A percentile compares a stretch with the other conserved stretches of the same genome.
Evolutionary conservation across 2,797 vertebrate species (phyloP).

Genomic region (Arctocebus calabarensis): DNA sequence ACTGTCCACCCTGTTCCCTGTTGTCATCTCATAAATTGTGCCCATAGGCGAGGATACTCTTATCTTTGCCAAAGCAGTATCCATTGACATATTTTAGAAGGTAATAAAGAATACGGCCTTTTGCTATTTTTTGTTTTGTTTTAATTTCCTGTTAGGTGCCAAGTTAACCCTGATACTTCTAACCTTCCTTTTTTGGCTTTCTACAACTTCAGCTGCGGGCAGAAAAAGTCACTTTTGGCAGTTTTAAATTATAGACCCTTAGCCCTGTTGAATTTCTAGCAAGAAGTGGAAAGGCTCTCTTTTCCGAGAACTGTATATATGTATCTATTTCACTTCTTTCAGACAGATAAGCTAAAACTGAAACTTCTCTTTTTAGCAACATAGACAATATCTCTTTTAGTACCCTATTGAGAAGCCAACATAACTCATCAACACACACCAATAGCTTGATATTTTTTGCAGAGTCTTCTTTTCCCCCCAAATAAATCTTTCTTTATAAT

Average conservation of each 20-base stretch:
- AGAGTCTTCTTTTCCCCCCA: background rate
- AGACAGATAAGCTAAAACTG: background rate
- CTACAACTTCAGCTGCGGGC: background rate
- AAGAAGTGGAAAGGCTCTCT: background rate
- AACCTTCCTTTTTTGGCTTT: background rate
- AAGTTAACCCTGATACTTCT: background rate
- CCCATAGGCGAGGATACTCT: background rate
- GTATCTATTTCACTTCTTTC: background rate
- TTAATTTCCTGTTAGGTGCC: background rate
- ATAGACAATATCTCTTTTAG: background rate
- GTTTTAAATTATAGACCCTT: background rate
- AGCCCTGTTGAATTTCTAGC: background rate
- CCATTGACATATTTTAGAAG: background rate
- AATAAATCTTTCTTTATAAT: background rate
- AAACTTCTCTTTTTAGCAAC: background rate
- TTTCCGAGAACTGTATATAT: background rate
- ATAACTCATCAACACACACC: background rate
- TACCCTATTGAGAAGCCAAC: background rate
- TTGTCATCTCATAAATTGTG: background rate
- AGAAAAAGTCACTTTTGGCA: background rate
- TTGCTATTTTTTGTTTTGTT: background rate
- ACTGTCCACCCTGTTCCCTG: background rate
- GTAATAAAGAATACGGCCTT: background rate
- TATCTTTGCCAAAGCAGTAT: background rate
- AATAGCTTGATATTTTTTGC: background rate